Evolutionary conservation across 2,797 vertebrate species (phyloP).

Genomic region (Chelon labrosus): DNA sequence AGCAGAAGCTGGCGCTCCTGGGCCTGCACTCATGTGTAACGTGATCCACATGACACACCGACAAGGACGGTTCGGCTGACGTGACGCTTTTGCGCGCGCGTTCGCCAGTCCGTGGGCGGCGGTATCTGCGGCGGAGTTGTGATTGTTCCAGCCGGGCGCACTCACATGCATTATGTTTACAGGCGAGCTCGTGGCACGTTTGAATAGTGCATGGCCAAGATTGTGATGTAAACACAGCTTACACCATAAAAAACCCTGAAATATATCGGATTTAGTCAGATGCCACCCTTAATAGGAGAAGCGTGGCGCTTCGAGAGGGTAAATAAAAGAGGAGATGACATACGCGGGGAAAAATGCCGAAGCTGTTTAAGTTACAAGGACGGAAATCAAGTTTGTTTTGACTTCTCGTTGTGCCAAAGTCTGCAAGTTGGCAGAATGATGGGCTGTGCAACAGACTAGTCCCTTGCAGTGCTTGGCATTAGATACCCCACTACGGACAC

Average conservation of each 20-base stretch:
- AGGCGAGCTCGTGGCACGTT: constrained; percentile 37
- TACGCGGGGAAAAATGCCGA: neutral
- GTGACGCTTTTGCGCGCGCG: constrained; percentile 29
- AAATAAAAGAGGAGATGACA: neutral
- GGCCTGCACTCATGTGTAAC: constrained; percentile 37
- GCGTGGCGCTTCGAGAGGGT: neutral
- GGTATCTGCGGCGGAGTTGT: constrained; percentile 7
- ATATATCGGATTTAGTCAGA: no score
- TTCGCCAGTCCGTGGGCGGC: constrained; percentile 18
- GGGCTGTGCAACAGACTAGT: neutral
- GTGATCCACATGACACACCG: constrained; percentile 25
- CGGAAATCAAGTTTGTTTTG: constrained; percentile 56
- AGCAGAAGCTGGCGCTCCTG: constrained; percentile 1
- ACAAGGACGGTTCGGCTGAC: neutral
- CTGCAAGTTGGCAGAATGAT: constrained; percentile 21
- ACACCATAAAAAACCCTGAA: neutral
- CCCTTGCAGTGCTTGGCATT: constrained; percentile 10
- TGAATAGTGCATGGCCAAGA: no score
- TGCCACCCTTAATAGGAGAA: no score
- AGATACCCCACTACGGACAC: constrained; percentile 1
- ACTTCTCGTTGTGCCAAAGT: constrained; percentile 19
- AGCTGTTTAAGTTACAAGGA: constrained; percentile 45
- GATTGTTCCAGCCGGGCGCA: constrained; percentile 31
- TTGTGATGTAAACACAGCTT: neutral
- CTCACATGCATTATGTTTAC: constrained; percentile 69